Evolutionary conservation across 2,888 invertebrate species (phyloP), one percentile per base, ranked within the genome.

Genomic region (Brachypalpus laphriformis): DNA sequence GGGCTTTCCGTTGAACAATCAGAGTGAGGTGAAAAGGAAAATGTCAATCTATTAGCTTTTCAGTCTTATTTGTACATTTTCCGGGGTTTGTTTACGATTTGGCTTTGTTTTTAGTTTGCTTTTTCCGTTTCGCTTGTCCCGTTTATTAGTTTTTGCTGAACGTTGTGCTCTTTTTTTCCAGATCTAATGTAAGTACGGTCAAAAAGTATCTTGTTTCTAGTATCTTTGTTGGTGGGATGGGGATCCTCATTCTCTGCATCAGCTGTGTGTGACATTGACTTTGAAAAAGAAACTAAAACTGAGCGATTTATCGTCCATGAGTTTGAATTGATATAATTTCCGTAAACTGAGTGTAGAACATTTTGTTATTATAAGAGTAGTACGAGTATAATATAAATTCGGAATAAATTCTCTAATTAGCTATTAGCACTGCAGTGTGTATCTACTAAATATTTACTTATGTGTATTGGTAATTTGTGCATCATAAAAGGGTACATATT

Each of bases 1-100:
- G 80, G 85, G 80, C 80, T 80, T 85, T 85, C 85, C 65, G 45
- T 59, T 54, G 42, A 11, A 75, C 70, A 80, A 66, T 65, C 78
- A 63, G 61, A 70, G 57, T 74, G 59, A 71, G 70, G 75, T 57
- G 65, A 57, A 80, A 75, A 80, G 65, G 57, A 75, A 65, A 80
- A 49, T 59, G 70, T 54, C 49, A 80, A 75, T 80, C 80, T 54
- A 80, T 65, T 65, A 75, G 65, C 54, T 80, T 75, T 57, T 85
- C 65, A 85, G 85, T 85, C 47, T 57, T 37, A 25, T 65, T 75
- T 22, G 45, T 75, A 45, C 75, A 71, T 85, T 85, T 85, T 80
- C 75, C 80, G 71, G 65, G 56, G 70, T 80, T 85, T 80, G 85
- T 70, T 80, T 42, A 45, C 37, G 45, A 37, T 63, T 75, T 45